phyloP scores from a whole-genome alignment of 2,797 vertebrate genomes.

The Paramormyrops hopkinsi region DNA sequence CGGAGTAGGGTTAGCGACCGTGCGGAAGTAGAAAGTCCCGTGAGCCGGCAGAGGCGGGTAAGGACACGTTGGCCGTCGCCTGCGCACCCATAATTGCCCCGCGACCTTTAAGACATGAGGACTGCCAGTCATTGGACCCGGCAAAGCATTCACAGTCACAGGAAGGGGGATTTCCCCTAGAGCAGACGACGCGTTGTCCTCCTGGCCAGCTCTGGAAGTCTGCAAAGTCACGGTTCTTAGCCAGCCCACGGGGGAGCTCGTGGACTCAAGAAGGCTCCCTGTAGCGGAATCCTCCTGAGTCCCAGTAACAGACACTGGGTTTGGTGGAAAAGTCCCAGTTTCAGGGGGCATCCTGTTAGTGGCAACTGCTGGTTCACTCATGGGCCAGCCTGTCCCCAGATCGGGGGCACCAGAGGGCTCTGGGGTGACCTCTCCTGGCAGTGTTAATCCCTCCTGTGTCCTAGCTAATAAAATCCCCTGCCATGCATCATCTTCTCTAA shows the following conservation, averaged over 20 bases:
- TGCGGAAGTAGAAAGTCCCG: slow-evolving; percentile 57
- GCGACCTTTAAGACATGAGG: background rate
- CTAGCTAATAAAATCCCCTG: background rate
- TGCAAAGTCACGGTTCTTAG: background rate
- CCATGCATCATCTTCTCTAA: background rate
- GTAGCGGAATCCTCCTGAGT: background rate
- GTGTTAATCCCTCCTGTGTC: background rate
- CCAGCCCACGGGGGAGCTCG: background rate
- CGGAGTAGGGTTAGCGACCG: slow-evolving; percentile 43
- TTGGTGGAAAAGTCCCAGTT: background rate
- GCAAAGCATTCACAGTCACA: background rate
- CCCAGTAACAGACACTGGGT: background rate
- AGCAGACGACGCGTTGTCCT: background rate
- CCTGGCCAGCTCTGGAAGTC: background rate
- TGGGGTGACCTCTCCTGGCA: slow-evolving; percentile 5
- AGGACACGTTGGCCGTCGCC: slow-evolving; percentile 42
- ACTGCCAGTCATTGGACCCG: background rate
- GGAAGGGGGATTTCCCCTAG: background rate
- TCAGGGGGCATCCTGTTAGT: background rate
- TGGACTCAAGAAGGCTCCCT: background rate
- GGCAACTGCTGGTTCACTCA: background rate
- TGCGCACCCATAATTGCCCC: background rate
- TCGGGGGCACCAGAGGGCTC: no score
- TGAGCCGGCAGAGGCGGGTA: slow-evolving; percentile 56
- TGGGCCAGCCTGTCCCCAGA: background rate